Base-by-base conservation (phyloP, 23 tunicate species). In the Ascidia mentula region DNA sequence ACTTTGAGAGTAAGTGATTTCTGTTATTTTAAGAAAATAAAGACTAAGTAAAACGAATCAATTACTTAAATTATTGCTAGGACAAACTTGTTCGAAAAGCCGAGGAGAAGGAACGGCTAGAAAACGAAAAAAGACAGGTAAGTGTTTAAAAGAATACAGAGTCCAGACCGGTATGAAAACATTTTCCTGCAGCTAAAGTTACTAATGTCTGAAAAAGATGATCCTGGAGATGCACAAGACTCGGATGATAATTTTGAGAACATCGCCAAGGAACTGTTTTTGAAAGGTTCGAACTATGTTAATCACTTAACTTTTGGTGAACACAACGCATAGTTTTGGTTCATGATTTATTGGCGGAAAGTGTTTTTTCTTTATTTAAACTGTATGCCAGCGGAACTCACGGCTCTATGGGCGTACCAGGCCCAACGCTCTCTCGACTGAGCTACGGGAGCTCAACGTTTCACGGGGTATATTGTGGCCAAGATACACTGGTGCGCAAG, bases 31-130 rank as follows among this genome's bases (percentile, higher is more conserved):
- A n/a, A n/a, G n/a, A n/a, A n/a, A n/a, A n/a, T n/a, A n/a, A n/a
- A n/a, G n/a, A n/a, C n/a, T n/a, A n/a, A n/a, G n/a, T n/a, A n/a
- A n/a, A n/a, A n/a, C n/a, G n/a, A n/a, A n/a, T n/a, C n/a, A n/a
- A n/a, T n/a, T n/a, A n/a, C n/a, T n/a, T n/a, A n/a, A n/a, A n/a
- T n/a, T n/a, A n/a, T 53, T 42, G 32, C 18, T 36, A 89, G 95
- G 88, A 89, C 73, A 89, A 89, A 74, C 65, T 89, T 26, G 37
- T 89, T 38, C 65, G 84, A 30, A 89, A 89, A 69, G 84, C 79
- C 32, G 95, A 89, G 39, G 95, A 89, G 72, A 89, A 84, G 39
- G 95, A 89, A 59, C 61, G 39, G n/a, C 40, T 81, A 26, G 81
- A 71, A 8, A 75, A 75, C 13, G 87, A 84, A 42, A 84, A 81